Percentiles rank a stretch among this genome's conserved stretches.
phyloP scores from a whole-genome alignment of 2,888 invertebrate species.

The Tetheella fluctuosa region DNA sequence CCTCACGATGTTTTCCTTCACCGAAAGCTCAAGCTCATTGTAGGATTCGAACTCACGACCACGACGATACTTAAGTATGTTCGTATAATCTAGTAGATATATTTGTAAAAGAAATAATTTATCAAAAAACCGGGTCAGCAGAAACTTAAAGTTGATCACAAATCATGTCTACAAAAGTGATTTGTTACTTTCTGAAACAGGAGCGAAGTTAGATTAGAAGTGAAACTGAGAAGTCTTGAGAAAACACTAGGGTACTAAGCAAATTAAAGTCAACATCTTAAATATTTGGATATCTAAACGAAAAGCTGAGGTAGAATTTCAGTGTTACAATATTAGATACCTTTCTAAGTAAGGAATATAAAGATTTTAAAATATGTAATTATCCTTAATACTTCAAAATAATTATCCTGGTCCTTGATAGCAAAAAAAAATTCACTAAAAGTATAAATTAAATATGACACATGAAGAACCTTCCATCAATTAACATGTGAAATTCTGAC shows the following conservation, averaged over 20 bases:
- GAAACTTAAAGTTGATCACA: conserved; percentile 1
- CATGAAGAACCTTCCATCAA: not conserved
- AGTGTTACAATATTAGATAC: too few relatives aligned
- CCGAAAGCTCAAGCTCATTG: too few relatives aligned
- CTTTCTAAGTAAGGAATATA: not conserved
- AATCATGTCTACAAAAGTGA: conserved; percentile 3
- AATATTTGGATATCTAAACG: too few relatives aligned
- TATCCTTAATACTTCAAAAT: too few relatives aligned
- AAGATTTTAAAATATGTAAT: not conserved
- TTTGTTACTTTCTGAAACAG: conserved; percentile 1
- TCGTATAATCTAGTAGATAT: not conserved
- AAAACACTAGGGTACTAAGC: not conserved
- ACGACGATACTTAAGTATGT: too few relatives aligned
- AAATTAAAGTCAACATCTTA: not conserved
- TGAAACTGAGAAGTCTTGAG: not conserved
- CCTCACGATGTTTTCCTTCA: too few relatives aligned
- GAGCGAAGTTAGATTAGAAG: not conserved
- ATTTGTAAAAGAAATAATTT: not conserved
- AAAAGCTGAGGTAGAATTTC: not conserved
- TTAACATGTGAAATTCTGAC: not conserved
- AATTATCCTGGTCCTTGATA: too few relatives aligned
- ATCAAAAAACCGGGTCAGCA: not conserved
- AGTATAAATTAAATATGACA: not conserved
- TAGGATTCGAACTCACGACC: too few relatives aligned
- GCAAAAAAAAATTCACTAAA: too few relatives aligned